A percentile compares a stretch with the other conserved stretches of the same genome.
These are phyloP conservation scores for Stenodera caucasica DNA, from an alignment of 2,888 invertebrate species.

Conservation along the genomic window DNA sequence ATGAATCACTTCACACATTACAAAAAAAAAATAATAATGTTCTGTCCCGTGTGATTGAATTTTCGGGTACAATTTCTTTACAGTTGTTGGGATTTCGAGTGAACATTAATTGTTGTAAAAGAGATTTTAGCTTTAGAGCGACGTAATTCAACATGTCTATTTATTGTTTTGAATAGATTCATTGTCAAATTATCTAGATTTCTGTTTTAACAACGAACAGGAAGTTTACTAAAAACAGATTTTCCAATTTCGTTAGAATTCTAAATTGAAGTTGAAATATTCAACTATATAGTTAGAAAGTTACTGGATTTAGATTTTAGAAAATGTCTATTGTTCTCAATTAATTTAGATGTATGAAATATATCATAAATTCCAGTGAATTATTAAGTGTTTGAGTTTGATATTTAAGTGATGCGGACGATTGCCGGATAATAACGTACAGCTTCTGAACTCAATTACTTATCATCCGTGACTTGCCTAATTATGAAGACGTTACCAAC, in stretches of 20 bases:
- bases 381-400: not conserved
- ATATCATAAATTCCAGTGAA: not conserved
- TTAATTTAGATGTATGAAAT: not conserved
- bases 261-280: not conserved
- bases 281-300: not conserved
- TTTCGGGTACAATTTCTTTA: too few species aligned
- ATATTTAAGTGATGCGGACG: not conserved
- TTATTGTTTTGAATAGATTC: slow-evolving; percentile 14
- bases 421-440: not conserved
- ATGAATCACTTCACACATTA: too few species aligned
- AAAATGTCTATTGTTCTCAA: too few species aligned
- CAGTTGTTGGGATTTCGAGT: not conserved
- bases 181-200: slow-evolving; percentile 11
- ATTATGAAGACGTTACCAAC: not conserved
- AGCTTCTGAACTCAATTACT: not conserved
- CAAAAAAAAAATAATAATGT: too few species aligned
- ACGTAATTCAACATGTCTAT: slow-evolving; percentile 13
- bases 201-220: slow-evolving; percentile 3
- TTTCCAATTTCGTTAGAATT: not conserved
- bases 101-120: not conserved
- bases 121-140: slow-evolving; percentile 11
- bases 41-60: too few species aligned
- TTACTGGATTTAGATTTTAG: not conserved
- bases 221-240: slow-evolving; percentile 12
- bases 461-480: not conserved